A percentile compares a stretch with the other conserved stretches of the same genome.
These are phyloP conservation scores for Drosophila arawakana DNA, from an alignment of 1,140 invertebrate genomes.

Conservation along the genomic window DNA sequence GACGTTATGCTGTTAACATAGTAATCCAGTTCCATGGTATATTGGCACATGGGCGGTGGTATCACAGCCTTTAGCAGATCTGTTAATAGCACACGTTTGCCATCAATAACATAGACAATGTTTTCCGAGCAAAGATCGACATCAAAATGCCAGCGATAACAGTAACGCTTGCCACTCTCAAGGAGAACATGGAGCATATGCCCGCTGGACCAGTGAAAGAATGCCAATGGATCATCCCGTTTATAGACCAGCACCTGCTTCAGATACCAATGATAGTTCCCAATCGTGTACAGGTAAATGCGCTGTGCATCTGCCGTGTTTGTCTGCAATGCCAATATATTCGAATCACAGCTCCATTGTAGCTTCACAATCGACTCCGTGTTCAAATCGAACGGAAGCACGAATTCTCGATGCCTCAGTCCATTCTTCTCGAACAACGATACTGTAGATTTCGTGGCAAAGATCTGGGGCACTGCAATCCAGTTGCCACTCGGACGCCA, in stretches of 20 bases:
- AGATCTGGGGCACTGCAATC: slow-evolving; percentile 89
- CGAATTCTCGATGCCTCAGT: slow-evolving; percentile 93
- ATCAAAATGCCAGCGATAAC: slow-evolving; percentile 84
- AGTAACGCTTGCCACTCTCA: slow-evolving; percentile 85
- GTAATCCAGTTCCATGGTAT: slow-evolving; percentile 86
- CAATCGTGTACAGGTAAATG: slow-evolving; percentile 92
- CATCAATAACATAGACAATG: slow-evolving; percentile 92
- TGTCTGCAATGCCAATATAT: slow-evolving; percentile 88
- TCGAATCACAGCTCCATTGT: slow-evolving; percentile 92
- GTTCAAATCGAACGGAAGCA: slow-evolving; percentile 87
- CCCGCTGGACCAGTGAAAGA: slow-evolving; percentile 88
- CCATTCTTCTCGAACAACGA: slow-evolving; percentile 97
- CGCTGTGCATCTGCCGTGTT: slow-evolving; percentile 77
- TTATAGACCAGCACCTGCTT: slow-evolving; percentile 87
- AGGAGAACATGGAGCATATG: slow-evolving; percentile 87
- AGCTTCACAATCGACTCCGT: slow-evolving; percentile 87
- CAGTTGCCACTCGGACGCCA: slow-evolving; percentile 94
- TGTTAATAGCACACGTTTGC: slow-evolving; percentile 89
- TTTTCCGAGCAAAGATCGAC: slow-evolving; percentile 68
- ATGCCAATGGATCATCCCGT: slow-evolving; percentile 79
- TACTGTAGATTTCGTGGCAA: slow-evolving; percentile 89
- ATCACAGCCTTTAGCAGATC: slow-evolving; percentile 89
- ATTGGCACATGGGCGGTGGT: slow-evolving; percentile 93
- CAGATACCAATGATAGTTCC: slow-evolving; percentile 96
- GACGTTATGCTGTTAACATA: slow-evolving; percentile 86